These are phyloP conservation scores for Sorex fumeus DNA, from an alignment of 2,113 vertebrate genomes.

Conservation along the genomic window DNA sequence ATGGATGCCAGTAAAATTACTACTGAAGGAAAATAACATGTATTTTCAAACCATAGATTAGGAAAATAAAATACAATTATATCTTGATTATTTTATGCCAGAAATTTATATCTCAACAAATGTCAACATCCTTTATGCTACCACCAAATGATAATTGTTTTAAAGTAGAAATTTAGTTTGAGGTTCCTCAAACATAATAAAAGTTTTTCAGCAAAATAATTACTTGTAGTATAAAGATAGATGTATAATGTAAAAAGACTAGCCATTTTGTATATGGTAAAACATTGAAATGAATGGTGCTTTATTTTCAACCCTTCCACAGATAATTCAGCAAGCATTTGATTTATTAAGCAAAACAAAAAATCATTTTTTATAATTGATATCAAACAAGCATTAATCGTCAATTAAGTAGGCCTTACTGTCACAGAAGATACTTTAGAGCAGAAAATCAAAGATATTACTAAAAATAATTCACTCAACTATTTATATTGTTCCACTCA, in stretches of 20 bases:
- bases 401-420: slow-evolving; percentile 57
- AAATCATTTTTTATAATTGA: slow-evolving; percentile 63
- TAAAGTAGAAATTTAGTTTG: slow-evolving; percentile 63
- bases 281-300: slow-evolving; percentile 59
- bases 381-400: slow-evolving; percentile 56
- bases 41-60: slow-evolving; percentile 74
- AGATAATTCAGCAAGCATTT: slow-evolving; percentile 61
- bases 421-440: slow-evolving; percentile 36
- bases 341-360: slow-evolving; percentile 72
- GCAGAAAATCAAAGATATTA: slow-evolving; percentile 47
- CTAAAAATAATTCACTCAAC: slow-evolving; percentile 37
- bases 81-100: slow-evolving; percentile 54
- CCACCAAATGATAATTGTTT: slow-evolving; percentile 53
- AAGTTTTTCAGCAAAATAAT: slow-evolving; percentile 52
- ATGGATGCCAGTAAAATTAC: slow-evolving; percentile 31
- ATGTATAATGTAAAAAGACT: slow-evolving; percentile 53
- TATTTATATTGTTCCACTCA: slow-evolving; percentile 25
- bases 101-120: slow-evolving; percentile 66
- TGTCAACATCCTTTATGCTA: slow-evolving; percentile 56
- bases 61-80: slow-evolving; percentile 49
- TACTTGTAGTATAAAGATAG: slow-evolving; percentile 56
- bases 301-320: slow-evolving; percentile 60
- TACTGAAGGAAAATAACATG: slow-evolving; percentile 70
- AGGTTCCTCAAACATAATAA: slow-evolving; percentile 57
- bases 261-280: slow-evolving; percentile 46